Conservation (phyloP, 1,140 invertebrate genomes). For the Magallana ariakensis region DNA sequence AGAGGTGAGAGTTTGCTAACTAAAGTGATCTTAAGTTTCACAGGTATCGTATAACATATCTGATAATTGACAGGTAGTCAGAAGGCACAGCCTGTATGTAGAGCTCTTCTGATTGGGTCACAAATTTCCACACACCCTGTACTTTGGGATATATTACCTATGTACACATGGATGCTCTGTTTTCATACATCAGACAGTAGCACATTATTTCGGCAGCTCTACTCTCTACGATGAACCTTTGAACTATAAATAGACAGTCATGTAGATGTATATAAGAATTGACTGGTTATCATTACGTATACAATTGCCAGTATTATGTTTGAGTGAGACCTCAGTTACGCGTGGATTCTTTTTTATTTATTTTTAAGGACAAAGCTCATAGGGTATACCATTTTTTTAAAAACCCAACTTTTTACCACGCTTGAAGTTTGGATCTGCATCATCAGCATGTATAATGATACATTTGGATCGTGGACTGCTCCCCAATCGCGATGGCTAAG, state of each 20-base stretch:
- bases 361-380: slow-evolving; percentile 30
- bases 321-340: slow-evolving; percentile 8
- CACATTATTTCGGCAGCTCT: slow-evolving; percentile 35
- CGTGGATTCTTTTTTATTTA: slow-evolving; percentile 29
- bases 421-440: slow-evolving; percentile 5
- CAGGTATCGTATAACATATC: neutral
- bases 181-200: slow-evolving; percentile 34
- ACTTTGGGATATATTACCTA: slow-evolving; percentile 17
- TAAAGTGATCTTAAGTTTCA: slow-evolving; percentile 27
- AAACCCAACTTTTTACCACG: neutral
- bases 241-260: slow-evolving; percentile 36
- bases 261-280: slow-evolving; percentile 39
- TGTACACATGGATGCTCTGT: slow-evolving; percentile 28
- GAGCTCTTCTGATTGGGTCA: slow-evolving; percentile 19
- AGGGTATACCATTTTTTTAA: neutral
- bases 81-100: neutral
- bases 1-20: slow-evolving; percentile 6
- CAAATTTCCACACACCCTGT: slow-evolving; percentile 25
- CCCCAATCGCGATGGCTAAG: slow-evolving; percentile 22
- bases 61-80: slow-evolving; percentile 31
- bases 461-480: slow-evolving; percentile 12
- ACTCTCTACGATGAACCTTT: slow-evolving; percentile 29
- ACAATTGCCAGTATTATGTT: slow-evolving; percentile 33
- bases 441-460: slow-evolving; percentile 37
- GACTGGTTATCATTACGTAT: slow-evolving; percentile 26